Percentiles rank a stretch among this genome's conserved stretches.
Conservation (phyloP, 2,888 invertebrate genomes). For the Nebria brevicollis region DNA sequence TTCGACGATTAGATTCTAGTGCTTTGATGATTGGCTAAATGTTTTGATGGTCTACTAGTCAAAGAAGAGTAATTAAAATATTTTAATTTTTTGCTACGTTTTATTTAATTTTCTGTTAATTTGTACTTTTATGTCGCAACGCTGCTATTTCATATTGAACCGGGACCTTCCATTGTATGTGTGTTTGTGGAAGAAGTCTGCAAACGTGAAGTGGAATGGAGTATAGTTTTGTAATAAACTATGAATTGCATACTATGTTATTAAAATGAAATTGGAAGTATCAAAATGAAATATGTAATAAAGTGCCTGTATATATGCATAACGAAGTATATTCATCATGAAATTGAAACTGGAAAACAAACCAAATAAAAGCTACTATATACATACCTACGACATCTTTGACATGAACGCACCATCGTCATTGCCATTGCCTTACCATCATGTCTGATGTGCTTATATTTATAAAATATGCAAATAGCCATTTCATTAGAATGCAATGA, state of each 20-base stretch:
- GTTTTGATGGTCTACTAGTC: too few relatives aligned
- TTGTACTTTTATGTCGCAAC: too few relatives aligned
- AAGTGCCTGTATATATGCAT: not conserved
- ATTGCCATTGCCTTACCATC: not conserved
- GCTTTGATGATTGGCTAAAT: too few relatives aligned
- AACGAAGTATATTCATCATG: not conserved
- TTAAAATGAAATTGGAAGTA: not conserved
- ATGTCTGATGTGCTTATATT: not conserved
- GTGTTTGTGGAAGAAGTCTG: not conserved
- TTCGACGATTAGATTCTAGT: too few relatives aligned
- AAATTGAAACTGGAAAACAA: not conserved
- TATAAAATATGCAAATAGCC: not conserved
- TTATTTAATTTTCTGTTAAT: too few relatives aligned
- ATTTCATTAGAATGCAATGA: not conserved
- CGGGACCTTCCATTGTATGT: too few relatives aligned
- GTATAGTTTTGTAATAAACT: not conserved
- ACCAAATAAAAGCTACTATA: not conserved
- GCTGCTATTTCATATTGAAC: too few relatives aligned
- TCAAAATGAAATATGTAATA: not conserved
- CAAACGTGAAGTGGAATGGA: not conserved
- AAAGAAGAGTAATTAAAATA: too few relatives aligned
- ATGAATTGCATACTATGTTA: not conserved
- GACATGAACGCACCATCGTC: too few relatives aligned
- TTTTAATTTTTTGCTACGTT: too few relatives aligned
- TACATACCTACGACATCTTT: not conserved